Conservation (phyloP, 2,888 invertebrate species). For the Cybosia mesomella region DNA sequence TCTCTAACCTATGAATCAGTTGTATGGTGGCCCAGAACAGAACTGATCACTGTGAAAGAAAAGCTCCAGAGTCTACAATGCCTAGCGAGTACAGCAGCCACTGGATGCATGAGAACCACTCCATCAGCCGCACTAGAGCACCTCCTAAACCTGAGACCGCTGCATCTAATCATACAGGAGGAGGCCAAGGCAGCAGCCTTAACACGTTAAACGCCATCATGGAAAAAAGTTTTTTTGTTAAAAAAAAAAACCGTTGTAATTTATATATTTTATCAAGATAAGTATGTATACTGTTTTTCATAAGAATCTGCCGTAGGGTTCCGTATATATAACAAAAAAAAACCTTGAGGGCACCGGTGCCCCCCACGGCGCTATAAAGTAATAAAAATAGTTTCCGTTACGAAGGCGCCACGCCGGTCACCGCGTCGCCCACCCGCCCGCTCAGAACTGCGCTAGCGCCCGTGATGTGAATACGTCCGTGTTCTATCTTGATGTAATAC, state of each 20-base stretch:
- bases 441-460: slow-evolving; percentile 19
- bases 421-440: slow-evolving; percentile 19
- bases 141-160: too few relatives aligned
- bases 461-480: slow-evolving; percentile 8
- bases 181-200: too few relatives aligned
- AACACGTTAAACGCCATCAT: slow-evolving; percentile 12
- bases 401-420: slow-evolving; percentile 22
- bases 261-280: slow-evolving; percentile 15
- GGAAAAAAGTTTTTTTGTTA: slow-evolving; percentile 6
- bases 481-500: slow-evolving; percentile 1
- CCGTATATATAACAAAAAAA: slow-evolving; percentile 9
- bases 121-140: too few relatives aligned
- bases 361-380: slow-evolving; percentile 22
- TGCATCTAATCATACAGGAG: too few relatives aligned
- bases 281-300: slow-evolving; percentile 14
- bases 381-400: slow-evolving; percentile 23
- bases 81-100: too few relatives aligned
- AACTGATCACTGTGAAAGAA: too few relatives aligned
- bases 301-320: too few relatives aligned
- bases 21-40: too few relatives aligned
- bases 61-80: too few relatives aligned
- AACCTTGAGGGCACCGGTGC: slow-evolving; percentile 14
- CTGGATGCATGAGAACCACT: too few relatives aligned
- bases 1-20: too few relatives aligned
- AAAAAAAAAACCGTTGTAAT: slow-evolving; percentile 5